A percentile compares a stretch with the other conserved stretches of the same genome.
phyloP scores from a whole-genome alignment of 2,113 vertebrate species.

The Phaethon lepturus region DNA sequence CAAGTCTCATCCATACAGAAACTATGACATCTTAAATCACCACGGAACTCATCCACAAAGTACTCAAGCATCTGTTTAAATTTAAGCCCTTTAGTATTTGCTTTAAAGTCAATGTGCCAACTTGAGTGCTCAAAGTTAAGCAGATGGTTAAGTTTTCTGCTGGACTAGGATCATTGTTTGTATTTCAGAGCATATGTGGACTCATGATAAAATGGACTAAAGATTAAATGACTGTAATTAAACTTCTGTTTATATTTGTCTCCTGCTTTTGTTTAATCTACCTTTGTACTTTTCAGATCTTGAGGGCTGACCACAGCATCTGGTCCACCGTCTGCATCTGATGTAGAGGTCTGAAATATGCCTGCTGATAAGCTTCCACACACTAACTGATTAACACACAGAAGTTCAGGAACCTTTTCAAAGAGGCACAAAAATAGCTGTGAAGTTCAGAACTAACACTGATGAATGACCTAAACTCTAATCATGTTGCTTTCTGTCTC shows the following conservation, averaged over 20 bases:
- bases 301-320: not conserved
- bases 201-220: not conserved
- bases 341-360: not conserved
- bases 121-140: not conserved
- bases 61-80: not conserved
- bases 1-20: not conserved
- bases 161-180: not conserved
- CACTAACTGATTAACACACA: not conserved
- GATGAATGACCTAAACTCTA: not conserved
- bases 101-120: not conserved
- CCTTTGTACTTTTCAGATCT: not conserved
- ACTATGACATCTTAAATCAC: not conserved
- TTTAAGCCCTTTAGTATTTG: not conserved
- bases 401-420: not conserved
- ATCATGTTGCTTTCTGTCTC: not conserved
- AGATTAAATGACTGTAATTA: not conserved
- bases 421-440: not conserved
- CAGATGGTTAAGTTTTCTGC: not conserved
- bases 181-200: not conserved
- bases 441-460: not conserved
- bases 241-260: not conserved
- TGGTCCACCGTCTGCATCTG: not conserved
- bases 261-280: constrained; percentile 4
- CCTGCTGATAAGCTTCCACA: not conserved
- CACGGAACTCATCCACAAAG: not conserved